Evolutionary conservation across 2,113 vertebrate genomes (phyloP).

Genomic region (Corydoras maculifer): DNA sequence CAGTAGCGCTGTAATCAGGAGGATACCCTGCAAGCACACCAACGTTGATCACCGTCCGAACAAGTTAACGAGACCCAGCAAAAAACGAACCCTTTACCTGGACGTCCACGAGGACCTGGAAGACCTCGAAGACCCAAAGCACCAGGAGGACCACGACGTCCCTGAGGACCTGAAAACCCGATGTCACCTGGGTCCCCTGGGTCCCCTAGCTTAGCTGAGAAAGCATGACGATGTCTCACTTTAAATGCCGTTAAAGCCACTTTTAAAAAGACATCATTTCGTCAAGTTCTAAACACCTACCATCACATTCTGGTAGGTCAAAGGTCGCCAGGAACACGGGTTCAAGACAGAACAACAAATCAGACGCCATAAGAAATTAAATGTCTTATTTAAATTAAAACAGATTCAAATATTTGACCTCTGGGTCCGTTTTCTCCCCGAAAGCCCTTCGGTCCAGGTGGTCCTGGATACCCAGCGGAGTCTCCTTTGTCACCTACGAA

Average conservation of each 20-base stretch:
- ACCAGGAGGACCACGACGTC: constrained; percentile 49
- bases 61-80: not conserved
- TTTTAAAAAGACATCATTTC: no score
- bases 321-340: no score
- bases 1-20: constrained; percentile 35
- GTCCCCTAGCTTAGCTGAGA: constrained; percentile 39
- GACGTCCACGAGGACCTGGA: constrained; percentile 42
- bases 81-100: not conserved
- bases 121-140: constrained; percentile 47
- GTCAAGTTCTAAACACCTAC: not conserved
- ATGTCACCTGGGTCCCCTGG: constrained; percentile 52
- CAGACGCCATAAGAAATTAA: no score
- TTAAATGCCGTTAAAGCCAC: no score
- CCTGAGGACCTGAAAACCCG: constrained; percentile 43
- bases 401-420: constrained; percentile 25
- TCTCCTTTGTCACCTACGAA: constrained; percentile 35
- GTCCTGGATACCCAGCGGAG: constrained; percentile 20
- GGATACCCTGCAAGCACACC: constrained; percentile 54
- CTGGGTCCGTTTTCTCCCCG: constrained; percentile 36
- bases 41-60: not conserved
- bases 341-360: no score
- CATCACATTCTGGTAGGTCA: not conserved
- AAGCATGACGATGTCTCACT: not conserved
- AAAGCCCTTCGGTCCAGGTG: constrained; percentile 9
- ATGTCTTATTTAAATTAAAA: not conserved